Evolutionary conservation across 2,888 invertebrate species (phyloP), one percentile per base, ranked within the genome.

Genomic region (Caenorhabditis sp.): DNA sequence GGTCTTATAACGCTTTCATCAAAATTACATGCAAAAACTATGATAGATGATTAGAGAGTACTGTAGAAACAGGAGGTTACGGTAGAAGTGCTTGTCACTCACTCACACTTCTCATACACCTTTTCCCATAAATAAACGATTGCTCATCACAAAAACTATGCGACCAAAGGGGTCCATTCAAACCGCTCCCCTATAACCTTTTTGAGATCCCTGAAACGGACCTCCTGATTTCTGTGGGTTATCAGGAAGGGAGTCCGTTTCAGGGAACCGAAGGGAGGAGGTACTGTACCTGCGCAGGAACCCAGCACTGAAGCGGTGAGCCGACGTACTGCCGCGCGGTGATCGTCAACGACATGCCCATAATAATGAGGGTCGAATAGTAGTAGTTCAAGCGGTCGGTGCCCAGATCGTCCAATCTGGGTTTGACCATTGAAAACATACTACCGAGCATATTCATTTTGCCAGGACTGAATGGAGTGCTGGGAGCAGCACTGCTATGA

Each of bases 301-400:
- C 85, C 85, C 86, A 86, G 58, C 86, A 86, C 64, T 86, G 86
- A 8, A 86, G 72, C 14, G 86, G 86, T n/a, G 85, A 81, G 21
- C 86, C 86, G 36, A 86, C 86, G 62, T 87, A 87, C 67, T 86
- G 85, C 38, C 78, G 70, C 25, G 85, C 85, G 7, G 80, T 78
- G 63, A 82, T 72, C 1, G 77, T 79, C 59, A 82, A 54, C 23
- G 82, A 76, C 69, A 81, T 76, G 14, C 73, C 62, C 68, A 80
- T 78, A 52, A 86, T 86, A 49, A 86, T 83, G 26, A 85, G 75
- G 4, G 85, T 77, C 0, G 86, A 81, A 63, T 86, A 86, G 64
- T 84, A 86, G 61, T 86, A 86, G 58, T 85, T 86, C 52, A 85
- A 67, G 43, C 85, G 80, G 72, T 85, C 85, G 62, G 77, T 77